Percentiles rank a stretch among this genome's conserved stretches.
Evolutionary conservation across 2,113 vertebrate species (phyloP).

Genomic region (Antechinus flavipes): DNA sequence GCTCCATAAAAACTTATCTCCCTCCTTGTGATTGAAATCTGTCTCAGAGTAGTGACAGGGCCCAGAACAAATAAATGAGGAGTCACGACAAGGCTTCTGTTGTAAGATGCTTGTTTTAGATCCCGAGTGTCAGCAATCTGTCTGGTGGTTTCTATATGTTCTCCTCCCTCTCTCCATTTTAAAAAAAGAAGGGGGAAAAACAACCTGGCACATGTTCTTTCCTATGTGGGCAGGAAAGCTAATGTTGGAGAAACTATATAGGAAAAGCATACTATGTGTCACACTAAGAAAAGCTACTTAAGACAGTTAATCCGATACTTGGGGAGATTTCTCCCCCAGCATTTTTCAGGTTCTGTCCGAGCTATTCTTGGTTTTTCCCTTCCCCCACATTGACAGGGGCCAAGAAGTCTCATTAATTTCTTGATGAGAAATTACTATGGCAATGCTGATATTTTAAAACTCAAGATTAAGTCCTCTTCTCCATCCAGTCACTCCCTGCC

Average conservation of each 20-base stretch:
- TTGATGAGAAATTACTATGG: not conserved
- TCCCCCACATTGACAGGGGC: not conserved
- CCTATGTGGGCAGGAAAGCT: not conserved
- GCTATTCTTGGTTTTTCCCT: not conserved
- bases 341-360: not conserved
- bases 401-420: not conserved
- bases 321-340: not conserved
- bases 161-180: not conserved
- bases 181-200: not conserved
- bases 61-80: not conserved
- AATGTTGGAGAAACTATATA: not conserved
- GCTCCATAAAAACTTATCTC: not conserved
- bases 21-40: not conserved
- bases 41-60: not conserved
- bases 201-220: not conserved
- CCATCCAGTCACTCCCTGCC: not conserved
- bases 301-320: not conserved
- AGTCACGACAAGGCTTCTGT: not conserved
- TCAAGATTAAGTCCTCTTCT: not conserved
- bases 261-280: not conserved
- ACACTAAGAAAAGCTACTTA: not conserved
- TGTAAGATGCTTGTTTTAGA: not conserved
- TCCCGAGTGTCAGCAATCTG: not conserved
- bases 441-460: not conserved
- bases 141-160: not conserved